Evolutionary conservation across 2,113 vertebrate genomes (phyloP).

Genomic region (Lamprotornis superbus): DNA sequence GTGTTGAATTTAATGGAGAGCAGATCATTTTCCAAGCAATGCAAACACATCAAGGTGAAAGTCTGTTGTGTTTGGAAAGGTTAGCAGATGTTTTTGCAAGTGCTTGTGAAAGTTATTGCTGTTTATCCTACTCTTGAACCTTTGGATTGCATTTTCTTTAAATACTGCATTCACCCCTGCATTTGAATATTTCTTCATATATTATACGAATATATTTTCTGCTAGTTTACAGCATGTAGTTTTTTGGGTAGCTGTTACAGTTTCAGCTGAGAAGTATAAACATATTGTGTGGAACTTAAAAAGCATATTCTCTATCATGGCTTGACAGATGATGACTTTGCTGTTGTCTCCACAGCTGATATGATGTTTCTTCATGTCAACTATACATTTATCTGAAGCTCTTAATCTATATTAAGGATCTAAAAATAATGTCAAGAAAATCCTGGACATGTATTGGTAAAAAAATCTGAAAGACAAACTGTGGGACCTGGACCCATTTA

Average conservation of each 20-base stretch:
- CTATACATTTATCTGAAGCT: background rate
- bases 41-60: constrained; percentile 52
- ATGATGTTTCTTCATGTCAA: background rate
- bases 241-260: background rate
- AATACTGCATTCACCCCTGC: background rate
- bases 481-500: background rate
- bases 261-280: background rate
- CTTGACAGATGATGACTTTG: background rate
- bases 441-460: accelerated
- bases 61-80: constrained; percentile 17
- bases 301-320: background rate
- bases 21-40: constrained; percentile 53
- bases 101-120: background rate
- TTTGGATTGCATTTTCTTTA: background rate
- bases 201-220: background rate
- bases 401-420: background rate
- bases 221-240: background rate
- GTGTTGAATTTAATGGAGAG: constrained; percentile 52
- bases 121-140: background rate
- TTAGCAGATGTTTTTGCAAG: constrained; percentile 43
- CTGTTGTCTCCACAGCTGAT: background rate
- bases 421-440: background rate
- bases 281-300: background rate
- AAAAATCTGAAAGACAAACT: background rate
- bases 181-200: background rate